Evolutionary conservation across 2,888 invertebrate species (phyloP).

Genomic region (Opisthograptis luteolata): DNA sequence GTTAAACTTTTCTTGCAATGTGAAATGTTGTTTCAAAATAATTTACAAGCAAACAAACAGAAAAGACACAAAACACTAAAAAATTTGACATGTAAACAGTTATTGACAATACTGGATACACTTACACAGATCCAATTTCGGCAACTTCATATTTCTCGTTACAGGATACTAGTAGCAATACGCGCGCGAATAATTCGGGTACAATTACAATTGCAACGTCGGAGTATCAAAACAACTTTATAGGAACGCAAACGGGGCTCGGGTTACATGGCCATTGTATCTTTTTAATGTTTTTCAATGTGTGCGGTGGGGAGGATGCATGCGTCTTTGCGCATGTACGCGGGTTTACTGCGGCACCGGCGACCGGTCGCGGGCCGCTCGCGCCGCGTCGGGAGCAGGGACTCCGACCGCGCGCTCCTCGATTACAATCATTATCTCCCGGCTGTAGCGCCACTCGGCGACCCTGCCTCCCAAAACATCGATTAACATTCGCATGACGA

Average conservation of each 20-base stretch:
- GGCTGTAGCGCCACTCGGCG: slow-evolving; percentile 36
- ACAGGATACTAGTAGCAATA: slow-evolving; percentile 22
- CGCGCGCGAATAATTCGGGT: slow-evolving; percentile 38
- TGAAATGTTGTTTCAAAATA: not conserved
- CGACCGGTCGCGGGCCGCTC: slow-evolving; percentile 17
- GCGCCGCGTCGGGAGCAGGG: not conserved
- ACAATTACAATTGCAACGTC: slow-evolving; percentile 36
- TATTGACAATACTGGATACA: slow-evolving; percentile 27
- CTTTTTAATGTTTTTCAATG: slow-evolving; percentile 25
- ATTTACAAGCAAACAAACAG: not conserved
- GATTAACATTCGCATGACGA: slow-evolving; percentile 59
- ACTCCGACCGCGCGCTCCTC: slow-evolving; percentile 31
- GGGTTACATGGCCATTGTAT: slow-evolving; percentile 32
- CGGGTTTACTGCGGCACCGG: slow-evolving; percentile 50
- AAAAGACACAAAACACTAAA: not conserved
- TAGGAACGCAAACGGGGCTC: slow-evolving; percentile 41
- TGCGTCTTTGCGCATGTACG: slow-evolving; percentile 63
- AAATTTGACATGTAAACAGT: slow-evolving; percentile 10
- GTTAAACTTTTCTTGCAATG: not conserved
- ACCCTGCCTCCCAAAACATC: slow-evolving; percentile 49
- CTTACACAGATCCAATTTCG: slow-evolving; percentile 71
- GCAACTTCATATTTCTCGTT: slow-evolving; percentile 64
- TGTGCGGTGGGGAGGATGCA: slow-evolving; percentile 39
- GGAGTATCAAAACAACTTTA: slow-evolving; percentile 48
- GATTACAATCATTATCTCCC: slow-evolving; percentile 42